These are phyloP conservation scores for Eristalis arbustorum DNA, from an alignment of 2,888 invertebrate genomes.

Conservation along the genomic window DNA sequence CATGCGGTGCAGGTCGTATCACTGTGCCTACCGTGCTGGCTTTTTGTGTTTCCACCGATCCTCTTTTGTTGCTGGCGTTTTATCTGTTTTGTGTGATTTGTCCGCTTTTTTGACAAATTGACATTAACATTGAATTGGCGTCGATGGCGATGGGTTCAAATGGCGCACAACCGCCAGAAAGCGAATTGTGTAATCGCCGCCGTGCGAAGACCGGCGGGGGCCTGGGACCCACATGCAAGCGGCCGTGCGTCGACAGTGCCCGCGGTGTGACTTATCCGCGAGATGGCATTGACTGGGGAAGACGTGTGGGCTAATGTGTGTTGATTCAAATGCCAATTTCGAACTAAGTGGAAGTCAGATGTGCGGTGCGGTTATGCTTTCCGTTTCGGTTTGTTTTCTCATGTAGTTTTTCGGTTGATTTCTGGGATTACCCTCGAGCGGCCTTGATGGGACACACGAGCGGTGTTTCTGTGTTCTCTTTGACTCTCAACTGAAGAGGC, in stretches of 20 bases:
- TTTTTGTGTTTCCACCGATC: neutral
- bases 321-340: conserved; percentile 57
- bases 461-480: neutral
- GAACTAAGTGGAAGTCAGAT: conserved; percentile 43
- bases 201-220: conserved; percentile 20
- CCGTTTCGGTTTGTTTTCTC: neutral
- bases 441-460: conserved; percentile 30
- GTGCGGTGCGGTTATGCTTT: conserved; percentile 13
- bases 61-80: conserved; percentile 14
- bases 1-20: conserved; percentile 36
- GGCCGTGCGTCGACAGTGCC: conserved; percentile 12
- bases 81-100: neutral
- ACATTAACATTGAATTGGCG: conserved; percentile 67
- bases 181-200: conserved; percentile 54
- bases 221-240: conserved; percentile 35
- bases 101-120: conserved; percentile 29
- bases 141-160: conserved; percentile 52
- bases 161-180: conserved; percentile 31
- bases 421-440: conserved; percentile 24
- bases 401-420: neutral
- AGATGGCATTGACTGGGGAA: conserved; percentile 56
- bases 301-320: conserved; percentile 58
- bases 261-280: conserved; percentile 54
- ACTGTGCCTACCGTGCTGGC: conserved; percentile 33
- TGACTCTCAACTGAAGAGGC: neutral